A percentile compares a stretch with the other conserved stretches of the same genome.
Conservation (phyloP, 64 coral and sea anemone species). For the Montipora efflorescens region DNA sequence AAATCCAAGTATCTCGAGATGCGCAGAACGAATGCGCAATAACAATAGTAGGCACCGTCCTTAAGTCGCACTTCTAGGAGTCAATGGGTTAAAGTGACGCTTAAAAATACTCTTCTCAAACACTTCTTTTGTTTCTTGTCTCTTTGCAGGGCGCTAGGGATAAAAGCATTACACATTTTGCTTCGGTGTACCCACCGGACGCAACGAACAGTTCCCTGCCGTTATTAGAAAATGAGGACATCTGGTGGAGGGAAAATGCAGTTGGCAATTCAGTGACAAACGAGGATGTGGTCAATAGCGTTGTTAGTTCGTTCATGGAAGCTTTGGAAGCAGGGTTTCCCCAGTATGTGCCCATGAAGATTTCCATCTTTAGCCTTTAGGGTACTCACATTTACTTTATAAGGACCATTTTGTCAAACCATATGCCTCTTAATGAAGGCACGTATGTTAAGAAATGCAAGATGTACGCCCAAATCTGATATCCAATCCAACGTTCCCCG, state of each 20-base stretch:
- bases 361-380: not conserved
- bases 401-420: too few species aligned
- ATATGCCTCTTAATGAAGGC: too few species aligned
- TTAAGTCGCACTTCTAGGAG: too few species aligned
- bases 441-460: too few species aligned
- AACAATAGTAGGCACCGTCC: too few species aligned
- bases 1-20: too few species aligned
- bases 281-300: conserved; percentile 24
- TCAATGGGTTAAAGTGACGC: too few species aligned
- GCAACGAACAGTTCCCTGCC: conserved; percentile 60
- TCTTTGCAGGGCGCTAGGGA: conserved; percentile 78
- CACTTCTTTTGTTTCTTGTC: not conserved
- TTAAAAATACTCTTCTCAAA: too few species aligned
- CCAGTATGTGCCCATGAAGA: conserved; percentile 29
- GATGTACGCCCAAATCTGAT: too few species aligned
- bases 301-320: conserved; percentile 59
- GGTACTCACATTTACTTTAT: too few species aligned
- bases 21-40: too few species aligned
- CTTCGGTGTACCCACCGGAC: conserved; percentile 80
- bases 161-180: conserved; percentile 92
- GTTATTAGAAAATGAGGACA: conserved; percentile 63
- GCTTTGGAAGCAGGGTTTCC: conserved; percentile 55
- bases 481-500: too few species aligned
- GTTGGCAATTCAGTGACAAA: conserved; percentile 75
- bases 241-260: conserved; percentile 88